Evolutionary conservation across 1,140 invertebrate genomes (phyloP).

Genomic region (Grapholita molesta): DNA sequence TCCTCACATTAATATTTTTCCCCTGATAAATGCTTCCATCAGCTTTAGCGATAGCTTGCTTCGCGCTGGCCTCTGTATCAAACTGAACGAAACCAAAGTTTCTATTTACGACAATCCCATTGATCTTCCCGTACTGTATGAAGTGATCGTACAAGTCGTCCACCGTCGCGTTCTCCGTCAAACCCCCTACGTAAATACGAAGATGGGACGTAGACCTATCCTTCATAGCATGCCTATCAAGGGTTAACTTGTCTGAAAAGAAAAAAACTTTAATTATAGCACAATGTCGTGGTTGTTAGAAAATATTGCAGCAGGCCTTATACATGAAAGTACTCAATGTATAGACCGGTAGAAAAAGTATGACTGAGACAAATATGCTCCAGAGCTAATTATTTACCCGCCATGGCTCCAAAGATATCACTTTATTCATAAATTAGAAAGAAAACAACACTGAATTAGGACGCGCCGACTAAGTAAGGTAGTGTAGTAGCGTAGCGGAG

Average conservation of each 20-base stretch:
- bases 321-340: background rate
- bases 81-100: conserved; percentile 94
- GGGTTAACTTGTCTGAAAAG: conserved; percentile 60
- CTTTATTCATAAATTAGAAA: background rate
- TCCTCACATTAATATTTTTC: conserved; percentile 80
- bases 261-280: conserved; percentile 3
- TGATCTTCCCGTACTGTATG: conserved; percentile 82
- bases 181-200: conserved; percentile 87
- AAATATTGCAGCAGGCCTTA: background rate
- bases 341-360: background rate
- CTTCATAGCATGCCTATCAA: conserved; percentile 77
- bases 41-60: conserved; percentile 84
- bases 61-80: conserved; percentile 85
- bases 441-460: background rate
- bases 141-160: conserved; percentile 87
- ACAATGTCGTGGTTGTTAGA: background rate
- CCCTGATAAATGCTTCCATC: conserved; percentile 85
- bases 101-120: conserved; percentile 85
- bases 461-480: background rate
- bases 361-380: background rate
- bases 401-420: conserved; percentile 17
- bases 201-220: conserved; percentile 84
- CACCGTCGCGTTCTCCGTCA: conserved; percentile 81
- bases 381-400: conserved; percentile 16
- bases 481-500: too few relatives aligned